Evolutionary conservation across 2,888 invertebrate species (phyloP).

Genomic region (Saturnia pavonia): DNA sequence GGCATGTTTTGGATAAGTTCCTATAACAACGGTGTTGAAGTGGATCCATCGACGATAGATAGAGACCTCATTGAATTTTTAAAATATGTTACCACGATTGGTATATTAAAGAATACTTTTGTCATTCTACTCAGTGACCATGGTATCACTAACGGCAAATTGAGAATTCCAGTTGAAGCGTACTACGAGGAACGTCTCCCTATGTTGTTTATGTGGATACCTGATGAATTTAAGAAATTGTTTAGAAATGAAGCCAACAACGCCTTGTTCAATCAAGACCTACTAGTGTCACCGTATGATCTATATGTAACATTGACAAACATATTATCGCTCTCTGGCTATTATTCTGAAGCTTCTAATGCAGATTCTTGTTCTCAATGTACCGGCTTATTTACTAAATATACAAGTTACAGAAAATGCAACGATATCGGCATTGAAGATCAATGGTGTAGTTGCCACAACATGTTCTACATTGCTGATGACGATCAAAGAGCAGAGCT

Average conservation of each 20-base stretch:
- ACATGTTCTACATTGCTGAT: constrained; percentile 51
- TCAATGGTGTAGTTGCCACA: constrained; percentile 89
- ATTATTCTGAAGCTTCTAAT: constrained; percentile 33
- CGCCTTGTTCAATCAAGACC: constrained; percentile 83
- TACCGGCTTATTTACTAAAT: constrained; percentile 82
- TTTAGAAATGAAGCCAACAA: constrained; percentile 80
- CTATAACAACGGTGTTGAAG: constrained; percentile 86
- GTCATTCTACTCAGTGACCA: constrained; percentile 89
- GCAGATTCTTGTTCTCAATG: constrained; percentile 84
- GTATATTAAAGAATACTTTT: constrained; percentile 83
- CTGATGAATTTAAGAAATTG: constrained; percentile 80
- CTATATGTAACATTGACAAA: constrained; percentile 86
- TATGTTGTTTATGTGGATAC: constrained; percentile 86
- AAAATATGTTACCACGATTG: constrained; percentile 71
- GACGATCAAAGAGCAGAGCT: constrained; percentile 56
- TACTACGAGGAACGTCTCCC: constrained; percentile 90
- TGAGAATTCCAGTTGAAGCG: constrained; percentile 85
- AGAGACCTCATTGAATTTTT: constrained; percentile 79
- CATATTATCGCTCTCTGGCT: constrained; percentile 56
- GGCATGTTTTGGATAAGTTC: constrained; percentile 90
- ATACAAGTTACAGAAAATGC: constrained; percentile 82
- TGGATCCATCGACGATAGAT: constrained; percentile 85
- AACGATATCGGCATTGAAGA: constrained; percentile 83
- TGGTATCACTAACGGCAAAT: constrained; percentile 87
- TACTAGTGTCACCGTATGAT: constrained; percentile 88